A percentile compares a stretch with the other conserved stretches of the same genome.
Conservation (phyloP, 1,140 invertebrate species). For the Psilanteris sp. region DNA sequence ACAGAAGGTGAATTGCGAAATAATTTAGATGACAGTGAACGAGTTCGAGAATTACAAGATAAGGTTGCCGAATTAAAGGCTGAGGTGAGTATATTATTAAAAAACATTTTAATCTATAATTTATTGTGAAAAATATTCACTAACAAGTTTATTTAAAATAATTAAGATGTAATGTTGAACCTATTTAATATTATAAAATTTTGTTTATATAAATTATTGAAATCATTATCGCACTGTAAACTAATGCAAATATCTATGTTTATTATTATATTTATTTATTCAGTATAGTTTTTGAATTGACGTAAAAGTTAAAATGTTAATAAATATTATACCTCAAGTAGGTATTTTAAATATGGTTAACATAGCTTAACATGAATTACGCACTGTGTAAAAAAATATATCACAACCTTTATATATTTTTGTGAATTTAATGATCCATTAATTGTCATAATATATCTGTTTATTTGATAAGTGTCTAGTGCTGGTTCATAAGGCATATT, state of each 20-base stretch:
- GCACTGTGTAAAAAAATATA: constrained; percentile 39
- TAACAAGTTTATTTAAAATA: no score
- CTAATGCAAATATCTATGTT: constrained; percentile 35
- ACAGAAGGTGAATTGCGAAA: constrained; percentile 92
- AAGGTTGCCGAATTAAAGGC: constrained; percentile 94
- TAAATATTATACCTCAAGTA: constrained; percentile 28
- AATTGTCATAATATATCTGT: constrained; percentile 2
- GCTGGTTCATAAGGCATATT: constrained; percentile 3
- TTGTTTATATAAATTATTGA: no score
- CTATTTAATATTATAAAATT: no score
- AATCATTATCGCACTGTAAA: constrained; percentile 25
- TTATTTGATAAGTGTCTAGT: constrained; percentile 17
- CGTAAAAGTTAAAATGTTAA: neutral
- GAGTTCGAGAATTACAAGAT: constrained; percentile 92
- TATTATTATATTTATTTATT: neutral
- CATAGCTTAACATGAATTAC: constrained; percentile 31
- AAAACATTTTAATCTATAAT: no score
- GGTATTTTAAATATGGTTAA: neutral
- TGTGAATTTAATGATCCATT: constrained; percentile 6
- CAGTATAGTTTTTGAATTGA: no score
- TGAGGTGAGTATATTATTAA: constrained; percentile 84
- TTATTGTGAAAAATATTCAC: no score
- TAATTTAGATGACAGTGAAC: constrained; percentile 89
- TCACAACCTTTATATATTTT: constrained; percentile 24
- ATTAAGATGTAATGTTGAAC: constrained; percentile 14